These are phyloP conservation scores for Oreochromis grahami DNA, from an alignment of 2,797 vertebrate species.

Conservation along the genomic window DNA sequence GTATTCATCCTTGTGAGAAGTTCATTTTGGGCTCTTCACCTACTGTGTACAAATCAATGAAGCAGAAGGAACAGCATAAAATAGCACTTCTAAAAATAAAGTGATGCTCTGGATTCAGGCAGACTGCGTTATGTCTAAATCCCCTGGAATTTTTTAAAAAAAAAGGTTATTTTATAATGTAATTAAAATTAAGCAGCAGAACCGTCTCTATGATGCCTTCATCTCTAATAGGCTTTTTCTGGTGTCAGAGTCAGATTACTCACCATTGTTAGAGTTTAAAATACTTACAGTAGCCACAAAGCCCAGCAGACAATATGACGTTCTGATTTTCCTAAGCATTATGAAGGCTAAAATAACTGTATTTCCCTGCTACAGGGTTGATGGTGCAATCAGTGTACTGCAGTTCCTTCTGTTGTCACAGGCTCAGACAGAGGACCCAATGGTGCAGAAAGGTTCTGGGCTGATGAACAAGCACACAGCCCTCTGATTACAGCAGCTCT, in stretches of 20 bases:
- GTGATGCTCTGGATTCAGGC: constrained; percentile 4
- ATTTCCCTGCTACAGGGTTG: constrained; percentile 8
- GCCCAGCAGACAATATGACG: not conserved
- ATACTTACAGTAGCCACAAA: not conserved
- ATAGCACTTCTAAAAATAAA: constrained; percentile 49
- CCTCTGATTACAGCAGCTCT: constrained; percentile 52
- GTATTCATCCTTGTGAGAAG: constrained; percentile 4
- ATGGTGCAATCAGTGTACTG: constrained; percentile 29
- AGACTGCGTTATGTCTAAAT: constrained; percentile 2
- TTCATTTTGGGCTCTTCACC: constrained; percentile 25
- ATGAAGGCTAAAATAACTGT: constrained; percentile 6
- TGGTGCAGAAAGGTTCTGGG: constrained; percentile 61
- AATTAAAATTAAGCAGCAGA: not conserved
- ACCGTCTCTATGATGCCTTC: not conserved
- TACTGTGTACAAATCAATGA: constrained; percentile 21
- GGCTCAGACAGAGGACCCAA: constrained; percentile 39
- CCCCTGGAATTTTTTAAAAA: not conserved
- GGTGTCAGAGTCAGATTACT: not conserved
- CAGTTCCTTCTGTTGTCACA: constrained; percentile 36
- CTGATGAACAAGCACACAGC: constrained; percentile 65
- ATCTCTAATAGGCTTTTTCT: not conserved
- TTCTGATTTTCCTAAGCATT: constrained; percentile 1
- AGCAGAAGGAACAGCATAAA: constrained; percentile 29
- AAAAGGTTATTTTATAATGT: not conserved
- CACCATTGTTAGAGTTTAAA: not conserved